Evolutionary conservation across 2,888 invertebrate species (phyloP).

Genomic region (Conus canariensis): DNA sequence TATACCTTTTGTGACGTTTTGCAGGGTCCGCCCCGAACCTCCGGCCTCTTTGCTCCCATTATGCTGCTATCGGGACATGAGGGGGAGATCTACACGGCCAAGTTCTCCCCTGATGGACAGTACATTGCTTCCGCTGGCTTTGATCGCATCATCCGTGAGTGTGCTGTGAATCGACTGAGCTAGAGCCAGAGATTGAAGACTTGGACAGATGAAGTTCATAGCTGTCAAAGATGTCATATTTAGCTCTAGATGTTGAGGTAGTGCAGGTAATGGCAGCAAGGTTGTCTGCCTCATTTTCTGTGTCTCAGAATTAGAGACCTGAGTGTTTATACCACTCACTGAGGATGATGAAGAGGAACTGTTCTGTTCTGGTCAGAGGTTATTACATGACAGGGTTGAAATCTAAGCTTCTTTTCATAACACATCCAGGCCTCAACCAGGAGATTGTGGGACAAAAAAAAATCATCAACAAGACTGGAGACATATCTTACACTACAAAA

Average conservation of each 20-base stretch:
- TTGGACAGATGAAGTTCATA: background rate
- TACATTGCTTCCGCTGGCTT: constrained; percentile 96
- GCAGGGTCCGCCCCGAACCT: constrained; percentile 83
- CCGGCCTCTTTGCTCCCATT: constrained; percentile 93
- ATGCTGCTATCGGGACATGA: constrained; percentile 98
- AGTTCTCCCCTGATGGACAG: constrained; percentile 98
- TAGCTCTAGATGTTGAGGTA: background rate
- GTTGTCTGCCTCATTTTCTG: too few species aligned
- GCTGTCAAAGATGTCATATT: background rate
- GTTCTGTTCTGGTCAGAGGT: too few species aligned
- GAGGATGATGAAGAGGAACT: too few species aligned
- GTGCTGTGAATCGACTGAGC: background rate
- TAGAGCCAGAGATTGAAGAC: background rate
- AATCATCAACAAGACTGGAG: too few species aligned
- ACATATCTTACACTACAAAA: too few species aligned
- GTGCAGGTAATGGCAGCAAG: too few species aligned
- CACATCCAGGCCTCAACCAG: too few species aligned
- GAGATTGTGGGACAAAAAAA: too few species aligned
- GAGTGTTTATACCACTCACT: background rate
- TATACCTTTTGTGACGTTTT: constrained; percentile 22
- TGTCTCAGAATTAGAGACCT: background rate
- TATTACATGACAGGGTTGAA: too few species aligned
- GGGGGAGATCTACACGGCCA: constrained; percentile 94
- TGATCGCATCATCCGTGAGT: constrained; percentile 95
- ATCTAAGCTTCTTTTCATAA: too few species aligned